Base-by-base conservation (phyloP, 1,140 invertebrate genomes). In the Muscidifurax raptorellus region DNA sequence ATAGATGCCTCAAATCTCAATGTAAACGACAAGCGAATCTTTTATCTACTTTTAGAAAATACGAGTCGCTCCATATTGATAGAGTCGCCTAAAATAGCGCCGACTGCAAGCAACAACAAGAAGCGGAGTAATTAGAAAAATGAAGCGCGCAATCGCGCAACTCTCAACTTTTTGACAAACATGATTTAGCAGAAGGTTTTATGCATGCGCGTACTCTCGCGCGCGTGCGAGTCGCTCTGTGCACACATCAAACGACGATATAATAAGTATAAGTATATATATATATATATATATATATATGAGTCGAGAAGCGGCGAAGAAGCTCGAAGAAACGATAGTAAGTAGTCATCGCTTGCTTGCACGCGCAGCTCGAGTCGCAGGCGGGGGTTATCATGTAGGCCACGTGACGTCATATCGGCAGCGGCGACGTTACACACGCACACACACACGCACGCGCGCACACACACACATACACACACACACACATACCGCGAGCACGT, bases 381-480 rank as follows among this genome's bases (percentile, higher is more conserved):
- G 72, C 82, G 80, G 77, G 87, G 89, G 90, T 90, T 91, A 91
- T 91, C 90, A 89, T 90, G 66, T 90, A 90, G 89, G 89, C 86
- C 88, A 82, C 78, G 80, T 87, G 87, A 90, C 89, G 90, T 90
- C 88, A 89, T 90, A 89, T 90, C 87, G 67, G 75, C 52, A 52
- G 81, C 67, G 22, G 40, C 44, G 5, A 66, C 32, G 9, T n/a
- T n/a, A n/a, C n/a, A n/a, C n/a, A n/a, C n/a, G n/a, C n/a, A n/a
- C n/a, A n/a, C n/a, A n/a, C n/a, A n/a, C n/a, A n/a, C n/a, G n/a
- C n/a, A n/a, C n/a, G n/a, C n/a, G n/a, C n/a, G n/a, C n/a, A n/a
- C n/a, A n/a, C n/a, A n/a, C n/a, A n/a, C n/a, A n/a, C n/a, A n/a
- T n/a, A n/a, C n/a, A n/a, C n/a, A n/a, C n/a, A n/a, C n/a, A n/a